Base-by-base conservation (phyloP, 2,113 vertebrate species). In the Dasyprocta punctata region DNA sequence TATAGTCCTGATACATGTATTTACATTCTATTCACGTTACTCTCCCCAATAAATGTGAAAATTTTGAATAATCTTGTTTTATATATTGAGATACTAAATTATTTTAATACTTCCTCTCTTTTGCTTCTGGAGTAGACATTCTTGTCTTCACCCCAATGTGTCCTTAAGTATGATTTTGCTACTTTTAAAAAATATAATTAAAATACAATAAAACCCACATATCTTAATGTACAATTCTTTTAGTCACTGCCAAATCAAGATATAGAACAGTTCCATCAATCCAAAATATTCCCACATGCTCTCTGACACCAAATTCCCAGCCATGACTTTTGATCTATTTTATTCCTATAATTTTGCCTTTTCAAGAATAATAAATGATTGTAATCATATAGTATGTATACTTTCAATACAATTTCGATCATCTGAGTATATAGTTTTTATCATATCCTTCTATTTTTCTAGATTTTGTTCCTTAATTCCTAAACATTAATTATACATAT, bases 401-500 rank as follows among this genome's bases (percentile, higher is more conserved):
- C 41, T 84, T 60, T 38, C 5, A 75, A 33, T 38, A 84, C 3
- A 3, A 20, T 73, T 88, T 90, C 36, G 60, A 16, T 36, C 49
- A 38, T 10, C 26, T 75, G 89, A 65, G 30, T 73, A 8, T 60
- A 36, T 26, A 24, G 54, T 77, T 87, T 83, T 78, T 83, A 85
- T 33, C 56, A 65, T 84, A 8, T n/a, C 4, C 17, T 67, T 36
- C 22, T n/a, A 69, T 47, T 91, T 80, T 77, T 96, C 61, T 47
- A 92, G 94, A 63, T 65, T 63, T 78, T 24, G 17, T 80, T 89
- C 17, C 54, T 96, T 96, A 49, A 56, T 78, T 56, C 52, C 30
- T 87, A 78, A 88, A 4, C 56, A 82, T 60, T 61, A 92, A 38
- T 91, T 41, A 36, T 14, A 41, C 19, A 56, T 52, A 69, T 44